phyloP scores from a whole-genome alignment of 2,888 invertebrate genomes.

The Polyommatus icarus region DNA sequence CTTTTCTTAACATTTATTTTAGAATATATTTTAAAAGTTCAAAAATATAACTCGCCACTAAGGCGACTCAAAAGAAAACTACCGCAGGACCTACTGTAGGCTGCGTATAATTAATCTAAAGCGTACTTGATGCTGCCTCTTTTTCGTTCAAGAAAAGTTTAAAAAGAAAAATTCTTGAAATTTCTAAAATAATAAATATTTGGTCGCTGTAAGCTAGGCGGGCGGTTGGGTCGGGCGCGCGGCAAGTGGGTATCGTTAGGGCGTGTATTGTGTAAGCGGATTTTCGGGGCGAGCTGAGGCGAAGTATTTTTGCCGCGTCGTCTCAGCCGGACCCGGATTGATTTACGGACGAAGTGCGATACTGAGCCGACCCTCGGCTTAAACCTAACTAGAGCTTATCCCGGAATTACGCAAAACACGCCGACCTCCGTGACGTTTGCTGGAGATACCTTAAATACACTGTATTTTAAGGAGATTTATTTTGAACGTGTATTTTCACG shows the following conservation, averaged over 20 bases:
- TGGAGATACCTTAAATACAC: conserved; percentile 40
- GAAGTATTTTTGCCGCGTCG: conserved; percentile 64
- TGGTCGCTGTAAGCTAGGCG: conserved; percentile 34
- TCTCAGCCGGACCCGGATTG: conserved; percentile 66
- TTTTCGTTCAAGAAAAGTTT: too few relatives aligned
- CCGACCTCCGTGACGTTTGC: conserved; percentile 62
- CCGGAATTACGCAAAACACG: conserved; percentile 71
- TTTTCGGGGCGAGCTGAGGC: conserved; percentile 43
- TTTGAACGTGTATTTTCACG: background rate
- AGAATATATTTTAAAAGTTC: too few relatives aligned
- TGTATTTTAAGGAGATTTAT: background rate
- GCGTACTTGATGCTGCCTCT: too few relatives aligned
- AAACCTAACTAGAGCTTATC: conserved; percentile 69
- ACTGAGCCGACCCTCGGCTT: conserved; percentile 57
- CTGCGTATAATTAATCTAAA: too few relatives aligned
- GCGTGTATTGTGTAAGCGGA: conserved; percentile 44
- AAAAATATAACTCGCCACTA: too few relatives aligned
- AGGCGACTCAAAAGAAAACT: too few relatives aligned
- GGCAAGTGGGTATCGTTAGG: conserved; percentile 42
- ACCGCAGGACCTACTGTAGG: too few relatives aligned
- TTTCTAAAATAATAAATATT: background rate
- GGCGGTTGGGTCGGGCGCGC: conserved; percentile 20
- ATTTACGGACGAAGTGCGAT: conserved; percentile 73
- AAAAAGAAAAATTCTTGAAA: background rate
- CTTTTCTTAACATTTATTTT: background rate